Evolutionary conservation across 2,113 vertebrate genomes (phyloP).

Genomic region (Emydocephalus ijimae): DNA sequence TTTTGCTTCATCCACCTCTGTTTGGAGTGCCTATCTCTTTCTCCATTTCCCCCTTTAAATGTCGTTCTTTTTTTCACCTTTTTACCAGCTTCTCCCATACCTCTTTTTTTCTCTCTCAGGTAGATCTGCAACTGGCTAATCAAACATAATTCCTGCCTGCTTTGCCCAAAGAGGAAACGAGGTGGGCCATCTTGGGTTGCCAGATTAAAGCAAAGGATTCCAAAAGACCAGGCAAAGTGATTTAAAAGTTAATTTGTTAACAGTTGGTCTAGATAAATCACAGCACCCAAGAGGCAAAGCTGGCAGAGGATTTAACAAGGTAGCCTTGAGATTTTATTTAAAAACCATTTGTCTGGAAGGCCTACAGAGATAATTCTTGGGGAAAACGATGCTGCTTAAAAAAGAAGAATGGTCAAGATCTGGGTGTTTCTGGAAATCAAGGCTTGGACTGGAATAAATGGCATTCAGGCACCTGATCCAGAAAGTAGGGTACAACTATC

Average conservation of each 20-base stretch:
- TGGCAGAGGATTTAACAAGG: slow-evolving; percentile 49
- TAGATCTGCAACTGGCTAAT: neutral
- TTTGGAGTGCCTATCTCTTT: neutral
- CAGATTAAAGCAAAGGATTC: slow-evolving; percentile 34
- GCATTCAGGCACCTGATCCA: neutral
- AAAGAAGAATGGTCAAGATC: slow-evolving; percentile 18
- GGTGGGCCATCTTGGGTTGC: neutral
- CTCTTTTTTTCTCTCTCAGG: accelerated
- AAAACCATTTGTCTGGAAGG: slow-evolving; percentile 45
- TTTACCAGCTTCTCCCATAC: neutral
- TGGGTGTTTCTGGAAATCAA: neutral
- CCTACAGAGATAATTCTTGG: slow-evolving; percentile 47
- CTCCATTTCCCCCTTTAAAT: neutral
- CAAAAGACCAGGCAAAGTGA: slow-evolving; percentile 6
- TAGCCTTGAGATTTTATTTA: slow-evolving; percentile 44
- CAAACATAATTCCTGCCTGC: neutral
- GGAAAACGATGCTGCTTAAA: slow-evolving; percentile 41
- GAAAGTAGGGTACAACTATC: neutral
- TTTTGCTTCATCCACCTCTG: slow-evolving; percentile 44
- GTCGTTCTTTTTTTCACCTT: slow-evolving; percentile 18
- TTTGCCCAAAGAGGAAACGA: neutral
- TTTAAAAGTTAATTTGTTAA: slow-evolving; percentile 52
- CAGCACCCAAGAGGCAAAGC: slow-evolving; percentile 39
- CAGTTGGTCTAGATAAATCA: slow-evolving; percentile 42
- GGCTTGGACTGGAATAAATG: neutral